Percentiles rank a stretch among this genome's conserved stretches.
Evolutionary conservation across 2,888 invertebrate species (phyloP).

Genomic region (Cybosia mesomella): DNA sequence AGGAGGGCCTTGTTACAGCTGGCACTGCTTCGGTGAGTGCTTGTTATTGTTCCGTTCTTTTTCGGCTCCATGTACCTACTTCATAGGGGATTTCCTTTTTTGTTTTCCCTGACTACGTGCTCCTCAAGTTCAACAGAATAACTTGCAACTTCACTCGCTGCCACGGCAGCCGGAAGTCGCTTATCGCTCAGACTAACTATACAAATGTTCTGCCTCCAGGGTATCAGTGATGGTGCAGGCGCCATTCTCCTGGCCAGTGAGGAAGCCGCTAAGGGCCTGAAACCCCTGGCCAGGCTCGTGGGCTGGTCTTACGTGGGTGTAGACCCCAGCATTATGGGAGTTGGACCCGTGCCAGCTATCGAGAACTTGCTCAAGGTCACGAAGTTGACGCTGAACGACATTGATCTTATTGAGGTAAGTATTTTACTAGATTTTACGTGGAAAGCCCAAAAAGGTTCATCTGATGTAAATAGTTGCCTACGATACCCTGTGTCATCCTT

Average conservation of each 20-base stretch:
- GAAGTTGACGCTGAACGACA: slow-evolving; percentile 93
- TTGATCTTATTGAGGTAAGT: slow-evolving; percentile 96
- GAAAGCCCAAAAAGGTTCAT: not conserved
- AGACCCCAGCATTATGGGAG: slow-evolving; percentile 99
- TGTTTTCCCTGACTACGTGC: too few relatives aligned
- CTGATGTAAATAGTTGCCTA: not conserved
- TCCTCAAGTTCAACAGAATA: too few relatives aligned
- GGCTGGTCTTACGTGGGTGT: slow-evolving; percentile 98
- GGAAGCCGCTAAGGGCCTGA: slow-evolving; percentile 94
- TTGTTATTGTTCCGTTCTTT: not conserved
- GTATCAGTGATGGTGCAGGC: slow-evolving; percentile 99
- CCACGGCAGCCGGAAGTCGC: not conserved
- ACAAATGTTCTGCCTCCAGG: slow-evolving; percentile 83
- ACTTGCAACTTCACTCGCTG: too few relatives aligned
- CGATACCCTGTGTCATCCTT: not conserved
- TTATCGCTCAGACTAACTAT: not conserved
- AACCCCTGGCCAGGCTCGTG: slow-evolving; percentile 96
- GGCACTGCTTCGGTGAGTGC: slow-evolving; percentile 95
- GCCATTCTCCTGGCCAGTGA: slow-evolving; percentile 97
- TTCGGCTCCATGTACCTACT: too few relatives aligned
- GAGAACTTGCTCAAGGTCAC: slow-evolving; percentile 93
- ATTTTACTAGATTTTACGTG: not conserved
- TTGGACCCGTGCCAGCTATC: slow-evolving; percentile 98
- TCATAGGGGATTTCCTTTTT: too few relatives aligned
- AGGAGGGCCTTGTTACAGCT: slow-evolving; percentile 97